Evolutionary conservation across 2,113 vertebrate genomes (phyloP).

Genomic region (Otus sunia): DNA sequence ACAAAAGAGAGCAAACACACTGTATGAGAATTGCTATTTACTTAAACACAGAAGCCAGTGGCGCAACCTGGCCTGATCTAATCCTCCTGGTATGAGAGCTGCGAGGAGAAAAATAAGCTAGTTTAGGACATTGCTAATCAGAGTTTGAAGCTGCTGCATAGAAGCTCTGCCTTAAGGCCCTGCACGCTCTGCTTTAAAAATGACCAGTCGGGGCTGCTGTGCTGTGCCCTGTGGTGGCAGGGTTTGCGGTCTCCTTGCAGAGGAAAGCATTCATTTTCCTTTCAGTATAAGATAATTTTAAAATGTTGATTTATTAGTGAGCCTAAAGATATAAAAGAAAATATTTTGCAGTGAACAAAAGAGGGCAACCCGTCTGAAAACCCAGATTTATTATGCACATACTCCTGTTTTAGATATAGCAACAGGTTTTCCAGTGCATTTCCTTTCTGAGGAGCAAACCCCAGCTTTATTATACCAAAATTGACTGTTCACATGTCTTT

Average conservation of each 20-base stretch:
- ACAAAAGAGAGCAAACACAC: neutral
- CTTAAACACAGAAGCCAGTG: neutral
- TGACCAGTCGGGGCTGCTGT: accelerated
- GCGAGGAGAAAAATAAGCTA: neutral
- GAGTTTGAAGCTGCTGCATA: neutral
- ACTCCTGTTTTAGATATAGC: neutral
- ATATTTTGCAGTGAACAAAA: neutral
- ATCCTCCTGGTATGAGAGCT: neutral
- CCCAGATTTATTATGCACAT: neutral
- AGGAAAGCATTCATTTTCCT: neutral
- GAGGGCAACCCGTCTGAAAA: neutral
- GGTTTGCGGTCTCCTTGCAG: neutral
- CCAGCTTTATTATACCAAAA: neutral
- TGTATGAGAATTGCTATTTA: neutral
- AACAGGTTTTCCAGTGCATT: neutral
- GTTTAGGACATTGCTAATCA: neutral
- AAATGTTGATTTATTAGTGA: neutral
- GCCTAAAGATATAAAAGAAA: neutral
- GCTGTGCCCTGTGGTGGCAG: neutral
- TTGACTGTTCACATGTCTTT: neutral
- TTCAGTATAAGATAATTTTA: neutral
- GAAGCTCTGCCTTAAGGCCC: neutral
- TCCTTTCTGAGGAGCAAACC: neutral
- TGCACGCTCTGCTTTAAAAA: neutral
- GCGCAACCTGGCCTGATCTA: neutral